These are phyloP conservation scores for Neopelma chrysocephalum DNA, from an alignment of 2,797 vertebrate genomes.

Conservation along the genomic window DNA sequence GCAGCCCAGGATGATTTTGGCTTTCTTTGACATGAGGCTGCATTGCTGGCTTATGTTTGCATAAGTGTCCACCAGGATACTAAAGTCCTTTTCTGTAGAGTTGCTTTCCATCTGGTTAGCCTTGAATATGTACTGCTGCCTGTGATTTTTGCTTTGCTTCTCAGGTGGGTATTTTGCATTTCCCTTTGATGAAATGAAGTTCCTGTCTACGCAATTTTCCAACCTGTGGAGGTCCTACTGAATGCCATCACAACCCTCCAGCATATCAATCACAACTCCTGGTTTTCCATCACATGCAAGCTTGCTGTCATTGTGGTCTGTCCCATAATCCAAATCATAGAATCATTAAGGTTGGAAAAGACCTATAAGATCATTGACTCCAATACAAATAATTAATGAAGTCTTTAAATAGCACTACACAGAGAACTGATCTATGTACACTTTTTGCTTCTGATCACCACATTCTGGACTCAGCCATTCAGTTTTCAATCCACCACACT, in stretches of 20 bases:
- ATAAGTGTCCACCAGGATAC: not conserved
- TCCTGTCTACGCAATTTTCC: not conserved
- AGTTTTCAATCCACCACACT: not conserved
- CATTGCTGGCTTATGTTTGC: accelerated
- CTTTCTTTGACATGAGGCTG: not conserved
- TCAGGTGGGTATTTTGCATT: not conserved
- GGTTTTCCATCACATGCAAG: not conserved
- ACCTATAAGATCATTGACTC: not conserved
- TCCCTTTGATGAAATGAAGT: not conserved
- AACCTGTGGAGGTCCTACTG: not conserved
- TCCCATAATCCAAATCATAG: not conserved
- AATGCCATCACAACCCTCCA: not conserved
- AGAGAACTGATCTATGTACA: not conserved
- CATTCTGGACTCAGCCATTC: not conserved
- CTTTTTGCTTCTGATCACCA: not conserved
- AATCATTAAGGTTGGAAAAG: not conserved
- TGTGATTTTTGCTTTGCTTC: not conserved
- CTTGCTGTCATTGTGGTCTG: not conserved
- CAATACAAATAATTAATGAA: not conserved
- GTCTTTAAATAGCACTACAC: not conserved
- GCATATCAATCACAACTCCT: not conserved
- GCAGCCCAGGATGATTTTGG: not conserved
- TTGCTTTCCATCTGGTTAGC: not conserved
- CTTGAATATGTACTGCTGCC: not conserved
- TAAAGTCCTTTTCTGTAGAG: not conserved